Evolutionary conservation across 2,113 vertebrate species (phyloP).

Genomic region (Malaclemys terrapin): DNA sequence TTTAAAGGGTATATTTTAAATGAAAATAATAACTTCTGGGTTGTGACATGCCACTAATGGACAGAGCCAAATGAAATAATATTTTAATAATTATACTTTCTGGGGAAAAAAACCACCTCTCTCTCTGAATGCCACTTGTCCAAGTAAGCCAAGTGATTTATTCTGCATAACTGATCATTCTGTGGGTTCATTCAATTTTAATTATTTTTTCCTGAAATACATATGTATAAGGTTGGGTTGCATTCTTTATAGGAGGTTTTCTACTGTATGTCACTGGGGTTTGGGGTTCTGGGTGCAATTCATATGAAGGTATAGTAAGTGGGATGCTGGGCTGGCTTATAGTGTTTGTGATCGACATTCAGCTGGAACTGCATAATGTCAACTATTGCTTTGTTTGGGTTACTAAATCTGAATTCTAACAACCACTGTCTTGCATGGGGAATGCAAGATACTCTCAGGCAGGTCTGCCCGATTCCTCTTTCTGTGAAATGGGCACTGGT

Average conservation of each 20-base stretch:
- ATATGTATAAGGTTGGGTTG: background rate
- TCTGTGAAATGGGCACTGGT: background rate
- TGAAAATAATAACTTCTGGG: background rate
- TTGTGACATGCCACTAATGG: background rate
- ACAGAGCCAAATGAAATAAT: background rate
- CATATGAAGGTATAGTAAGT: background rate
- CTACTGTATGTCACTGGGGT: background rate
- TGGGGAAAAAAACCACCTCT: background rate
- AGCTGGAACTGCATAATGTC: background rate
- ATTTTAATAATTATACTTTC: background rate
- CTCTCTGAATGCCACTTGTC: background rate
- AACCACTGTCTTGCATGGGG: background rate
- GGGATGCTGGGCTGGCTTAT: background rate
- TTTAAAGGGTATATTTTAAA: slow-evolving; percentile 20
- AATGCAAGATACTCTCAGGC: background rate
- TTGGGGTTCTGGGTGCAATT: background rate
- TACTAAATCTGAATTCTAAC: background rate
- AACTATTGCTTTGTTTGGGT: background rate
- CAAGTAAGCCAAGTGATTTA: background rate
- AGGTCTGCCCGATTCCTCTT: background rate
- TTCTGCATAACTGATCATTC: background rate
- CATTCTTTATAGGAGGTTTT: background rate
- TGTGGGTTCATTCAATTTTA: background rate
- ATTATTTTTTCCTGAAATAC: background rate
- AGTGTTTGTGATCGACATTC: background rate